Conservation (phyloP, 2,888 invertebrate genomes). For the Timema podura region DNA sequence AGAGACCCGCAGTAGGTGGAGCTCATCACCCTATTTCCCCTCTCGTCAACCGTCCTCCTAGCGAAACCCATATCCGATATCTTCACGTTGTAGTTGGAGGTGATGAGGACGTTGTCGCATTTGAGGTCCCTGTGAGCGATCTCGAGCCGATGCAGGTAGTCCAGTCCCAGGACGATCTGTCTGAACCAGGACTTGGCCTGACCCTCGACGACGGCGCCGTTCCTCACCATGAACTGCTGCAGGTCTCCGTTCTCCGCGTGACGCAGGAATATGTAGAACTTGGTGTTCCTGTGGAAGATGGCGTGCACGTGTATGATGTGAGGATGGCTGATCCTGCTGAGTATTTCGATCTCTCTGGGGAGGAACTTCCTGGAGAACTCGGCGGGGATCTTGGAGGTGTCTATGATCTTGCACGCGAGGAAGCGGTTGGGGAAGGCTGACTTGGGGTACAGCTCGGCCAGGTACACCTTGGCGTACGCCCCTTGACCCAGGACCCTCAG, state of each 20-base stretch:
- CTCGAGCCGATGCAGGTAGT: conserved; percentile 75
- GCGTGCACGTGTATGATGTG: conserved; percentile 78
- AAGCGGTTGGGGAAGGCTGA: no score
- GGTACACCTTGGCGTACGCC: no score
- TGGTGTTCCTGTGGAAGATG: conserved; percentile 67
- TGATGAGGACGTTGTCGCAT: conserved; percentile 74
- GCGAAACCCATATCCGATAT: conserved; percentile 82
- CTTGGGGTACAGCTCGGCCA: no score
- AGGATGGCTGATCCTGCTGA: conserved; percentile 53
- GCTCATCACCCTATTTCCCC: conserved; percentile 55
- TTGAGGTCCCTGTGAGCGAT: conserved; percentile 74
- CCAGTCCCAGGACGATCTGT: conserved; percentile 79
- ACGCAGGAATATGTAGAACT: conserved; percentile 80
- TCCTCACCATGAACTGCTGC: conserved; percentile 44
- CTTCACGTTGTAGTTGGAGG: conserved; percentile 70
- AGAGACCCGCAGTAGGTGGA: conserved; percentile 82
- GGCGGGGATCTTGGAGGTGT: no score
- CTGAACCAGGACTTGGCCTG: conserved; percentile 73
- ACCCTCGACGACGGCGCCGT: conserved; percentile 61
- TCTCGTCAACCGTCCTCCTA: conserved; percentile 47
- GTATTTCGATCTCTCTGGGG: no score
- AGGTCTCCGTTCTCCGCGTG: conserved; percentile 87
- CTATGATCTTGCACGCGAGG: no score
- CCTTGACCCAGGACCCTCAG: no score
- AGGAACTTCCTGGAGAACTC: no score